Base-by-base conservation (phyloP, 2,888 invertebrate species). In the Epinotia bilunana region DNA sequence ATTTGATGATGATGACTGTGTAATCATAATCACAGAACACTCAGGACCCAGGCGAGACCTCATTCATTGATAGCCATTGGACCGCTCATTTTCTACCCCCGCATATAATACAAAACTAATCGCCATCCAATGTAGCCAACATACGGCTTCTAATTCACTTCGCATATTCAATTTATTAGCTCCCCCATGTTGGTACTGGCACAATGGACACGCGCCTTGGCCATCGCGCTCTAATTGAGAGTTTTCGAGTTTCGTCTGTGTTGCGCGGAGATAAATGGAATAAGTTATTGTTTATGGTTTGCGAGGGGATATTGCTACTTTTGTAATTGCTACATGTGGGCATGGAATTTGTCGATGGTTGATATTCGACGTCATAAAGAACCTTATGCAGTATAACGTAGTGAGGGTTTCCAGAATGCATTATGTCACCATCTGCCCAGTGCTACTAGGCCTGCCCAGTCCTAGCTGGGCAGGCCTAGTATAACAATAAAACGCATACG, bases 111-210 rank as follows among this genome's bases (percentile, higher is more conserved):
- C 60, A 71, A 74, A 74, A 74, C 74, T 74, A 74, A 74, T 74
- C 74, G 74, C 64, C 70, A 65, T 71, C 74, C 64, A 74, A 70
- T 74, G 74, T 74, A 53, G 74, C 74, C 74, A 74, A 64, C 74
- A 79, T 82, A 86, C 76, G 89, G 90, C 83, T 90, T 90, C 89
- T 84, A 87, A 89, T 89, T 85, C 83, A 85, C 85, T 86, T 87
- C 84, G 83, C 86, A 89, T 89, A 88, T 85, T 84, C 84, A 76
- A 78, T 84, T 82, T 80, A 83, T 87, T 83, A 80, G 72, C 61
- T 74, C 77, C 79, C 63, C 72, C 60, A 71, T 78, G 78, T 79
- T 79, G 80, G 76, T 76, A 77, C 65, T 33, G 39, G 79, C 80
- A 82, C 83, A 86, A 83, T 82, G 80, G 82, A 74, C 89, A 83